Evolutionary conservation across 2,797 vertebrate genomes (phyloP), one percentile per base, ranked within the genome.

Genomic region (Cryptoprocta ferox): DNA sequence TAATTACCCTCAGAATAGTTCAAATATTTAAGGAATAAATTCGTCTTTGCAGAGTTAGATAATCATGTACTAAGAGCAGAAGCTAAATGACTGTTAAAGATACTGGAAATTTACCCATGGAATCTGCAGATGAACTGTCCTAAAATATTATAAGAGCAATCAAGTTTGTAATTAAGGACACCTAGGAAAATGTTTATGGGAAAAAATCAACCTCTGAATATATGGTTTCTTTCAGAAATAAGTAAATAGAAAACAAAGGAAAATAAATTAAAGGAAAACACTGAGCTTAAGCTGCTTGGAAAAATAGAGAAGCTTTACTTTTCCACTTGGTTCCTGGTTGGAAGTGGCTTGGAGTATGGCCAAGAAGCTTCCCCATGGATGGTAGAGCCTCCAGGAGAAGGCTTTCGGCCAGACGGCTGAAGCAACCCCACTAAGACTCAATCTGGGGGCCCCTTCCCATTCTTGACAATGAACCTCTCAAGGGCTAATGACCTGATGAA

Each of bases 21-120:
- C 24, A 61, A 37, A 66, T 96, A 92, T 90, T 65, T 82, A 83
- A 92, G n/a, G 28, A 71, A 95, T 71, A 90, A 78, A 92, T 92
- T 94, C n/a, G 82, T 92, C 68, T 92, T 32, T 61, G 21, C 45
- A 89, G 37, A 78, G 37, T 65, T 42, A 94, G 32, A 84, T 80
- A 61, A 88, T 68, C 30, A 30, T 37, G 28, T 80, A 79, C 50
- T 53, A 86, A 32, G 19, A 89, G 28, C 24, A 78, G 53, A 63
- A 81, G 24, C 24, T 68, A 73, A 88, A 78, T 70, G 83, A 65
- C 11, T 81, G 1, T 89, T 78, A 94, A 78, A 89, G 39, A 80
- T 92, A 86, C 14, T 32, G 1, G 37, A 95, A 83, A 94, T 79
- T 30, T 94, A 9, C 79, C 16, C 0, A 30, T 15, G 32, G 28